These are phyloP conservation scores for Nemoura dubitans DNA, from an alignment of 2,888 invertebrate species.

Conservation along the genomic window DNA sequence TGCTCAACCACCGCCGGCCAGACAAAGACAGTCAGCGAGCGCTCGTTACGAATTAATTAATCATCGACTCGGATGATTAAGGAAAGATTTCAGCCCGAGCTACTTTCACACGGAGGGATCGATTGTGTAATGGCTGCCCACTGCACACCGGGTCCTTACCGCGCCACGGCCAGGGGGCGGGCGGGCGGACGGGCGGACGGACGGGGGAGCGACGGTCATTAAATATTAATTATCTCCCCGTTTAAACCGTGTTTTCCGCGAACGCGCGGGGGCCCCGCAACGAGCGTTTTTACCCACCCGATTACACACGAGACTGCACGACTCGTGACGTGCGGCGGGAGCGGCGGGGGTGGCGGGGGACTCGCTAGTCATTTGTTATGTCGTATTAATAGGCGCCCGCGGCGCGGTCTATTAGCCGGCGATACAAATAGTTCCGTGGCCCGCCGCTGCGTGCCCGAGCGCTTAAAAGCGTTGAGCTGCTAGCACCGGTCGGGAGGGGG, in stretches of 20 bases:
- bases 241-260: slow-evolving; percentile 8
- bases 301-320: background rate
- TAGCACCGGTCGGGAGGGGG: too few relatives aligned
- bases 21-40: background rate
- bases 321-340: background rate
- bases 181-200: background rate
- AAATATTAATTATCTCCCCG: slow-evolving; percentile 4
- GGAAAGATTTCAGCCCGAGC: background rate
- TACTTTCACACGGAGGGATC: background rate
- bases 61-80: background rate
- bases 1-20: background rate
- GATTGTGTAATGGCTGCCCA: background rate
- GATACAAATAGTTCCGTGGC: background rate
- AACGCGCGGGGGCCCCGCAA: too few relatives aligned
- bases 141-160: background rate
- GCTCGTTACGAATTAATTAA: background rate
- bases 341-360: background rate
- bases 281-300: background rate
- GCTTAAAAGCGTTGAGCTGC: background rate
- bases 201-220: background rate
- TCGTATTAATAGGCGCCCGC: background rate
- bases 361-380: background rate
- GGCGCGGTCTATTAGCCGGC: background rate
- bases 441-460: background rate
- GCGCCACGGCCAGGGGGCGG: background rate